Evolutionary conservation across 2,113 vertebrate species (phyloP).

Genomic region (Recurvirostra avosetta): DNA sequence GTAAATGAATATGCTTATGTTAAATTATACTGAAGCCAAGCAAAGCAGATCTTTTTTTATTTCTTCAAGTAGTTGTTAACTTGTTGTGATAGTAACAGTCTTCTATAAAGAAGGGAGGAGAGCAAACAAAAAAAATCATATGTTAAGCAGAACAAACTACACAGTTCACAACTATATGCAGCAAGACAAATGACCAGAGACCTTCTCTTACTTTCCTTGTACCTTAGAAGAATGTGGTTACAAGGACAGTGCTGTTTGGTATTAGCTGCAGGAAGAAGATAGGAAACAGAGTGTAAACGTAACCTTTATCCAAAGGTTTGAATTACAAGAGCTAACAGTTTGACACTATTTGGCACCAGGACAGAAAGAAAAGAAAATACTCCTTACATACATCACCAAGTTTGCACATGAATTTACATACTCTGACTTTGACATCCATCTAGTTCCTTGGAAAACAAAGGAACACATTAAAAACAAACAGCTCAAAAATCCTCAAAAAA

Average conservation of each 20-base stretch:
- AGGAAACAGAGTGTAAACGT: background rate
- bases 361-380: background rate
- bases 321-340: background rate
- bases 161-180: background rate
- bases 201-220: slow-evolving; percentile 14
- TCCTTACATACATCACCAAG: background rate
- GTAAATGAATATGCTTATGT: background rate
- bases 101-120: accelerated
- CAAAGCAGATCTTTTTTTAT: background rate
- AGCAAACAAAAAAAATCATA: background rate
- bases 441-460: background rate
- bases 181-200: background rate
- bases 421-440: background rate
- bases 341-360: background rate
- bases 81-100: background rate
- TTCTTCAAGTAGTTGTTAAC: background rate
- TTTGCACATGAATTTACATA: background rate
- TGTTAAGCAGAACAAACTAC: background rate
- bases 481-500: background rate
- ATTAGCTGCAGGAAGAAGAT: slow-evolving; percentile 35
- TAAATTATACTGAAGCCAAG: background rate
- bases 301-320: background rate
- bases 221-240: slow-evolving; percentile 13
- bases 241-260: background rate
- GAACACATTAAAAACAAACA: background rate